These are phyloP conservation scores for Blera fallax DNA, from an alignment of 2,888 invertebrate genomes.

Conservation along the genomic window DNA sequence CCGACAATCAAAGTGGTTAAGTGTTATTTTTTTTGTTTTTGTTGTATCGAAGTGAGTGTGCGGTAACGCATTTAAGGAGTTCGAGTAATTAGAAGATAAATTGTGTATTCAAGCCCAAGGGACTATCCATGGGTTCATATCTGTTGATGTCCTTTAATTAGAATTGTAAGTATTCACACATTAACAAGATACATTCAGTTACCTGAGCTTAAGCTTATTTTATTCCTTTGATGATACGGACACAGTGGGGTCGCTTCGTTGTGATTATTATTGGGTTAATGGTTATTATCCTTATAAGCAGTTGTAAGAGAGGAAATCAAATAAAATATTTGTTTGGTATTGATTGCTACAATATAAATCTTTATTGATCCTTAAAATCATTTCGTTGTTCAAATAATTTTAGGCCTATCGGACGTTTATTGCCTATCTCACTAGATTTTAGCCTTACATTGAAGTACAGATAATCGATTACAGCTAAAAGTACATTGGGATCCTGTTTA, in stretches of 20 bases:
- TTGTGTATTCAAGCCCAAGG: background rate
- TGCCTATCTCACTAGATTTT: too few species aligned
- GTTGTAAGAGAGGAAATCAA: background rate
- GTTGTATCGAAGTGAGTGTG: background rate
- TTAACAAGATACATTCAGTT: background rate
- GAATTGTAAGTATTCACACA: conserved; percentile 32
- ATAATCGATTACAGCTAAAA: too few species aligned
- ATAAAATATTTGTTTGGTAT: too few species aligned
- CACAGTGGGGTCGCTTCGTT: background rate
- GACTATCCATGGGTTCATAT: background rate
- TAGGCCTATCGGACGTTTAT: too few species aligned
- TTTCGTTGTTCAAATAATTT: too few species aligned
- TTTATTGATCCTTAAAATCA: too few species aligned
- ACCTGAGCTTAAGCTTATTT: background rate
- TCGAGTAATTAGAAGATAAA: conserved; percentile 5
- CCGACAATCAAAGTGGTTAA: background rate
- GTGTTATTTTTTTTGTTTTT: background rate
- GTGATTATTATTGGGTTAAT: background rate
- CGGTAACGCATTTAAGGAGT: background rate
- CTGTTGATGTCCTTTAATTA: conserved; percentile 27
- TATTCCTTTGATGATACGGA: background rate
- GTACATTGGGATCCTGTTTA: too few species aligned
- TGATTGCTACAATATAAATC: too few species aligned
- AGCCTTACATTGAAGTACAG: too few species aligned
- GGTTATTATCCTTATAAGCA: background rate